Evolutionary conservation across 2,888 invertebrate species (phyloP), one percentile per base, ranked within the genome.

Genomic region (Pyrrhosoma nymphula): DNA sequence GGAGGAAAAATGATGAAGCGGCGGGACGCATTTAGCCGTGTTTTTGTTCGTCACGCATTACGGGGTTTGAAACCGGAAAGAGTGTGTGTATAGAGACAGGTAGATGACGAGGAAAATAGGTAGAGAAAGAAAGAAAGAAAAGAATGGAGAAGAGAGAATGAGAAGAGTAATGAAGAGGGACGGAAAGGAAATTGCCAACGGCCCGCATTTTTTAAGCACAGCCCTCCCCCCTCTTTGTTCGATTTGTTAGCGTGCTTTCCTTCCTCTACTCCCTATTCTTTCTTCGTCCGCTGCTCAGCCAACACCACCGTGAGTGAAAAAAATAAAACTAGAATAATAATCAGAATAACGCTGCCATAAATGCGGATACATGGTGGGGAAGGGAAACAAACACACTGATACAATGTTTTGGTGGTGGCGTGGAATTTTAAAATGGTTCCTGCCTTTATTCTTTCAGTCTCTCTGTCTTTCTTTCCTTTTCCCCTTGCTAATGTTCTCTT

Each of bases 391-490:
- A 8, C 8, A 47, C 47, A 47, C 47, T 4, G 4, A 8, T 8
- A 47, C 69, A n/a, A 26, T 69, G 60, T 47, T 47, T 69, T 26
- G 69, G 23, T n/a, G 26, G 69, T 26, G 69, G 69, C 69, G 69
- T 12, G 69, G 69, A 69, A 69, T 69, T 69, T 69, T 69, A 69
- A 69, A 69, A 69, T 69, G 69, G n/a, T 69, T 69, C 69, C 69
- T 26, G 26, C n/a, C 8, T 69, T 69, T 69, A 26, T 69, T 23
- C 47, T 47, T 47, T 47, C 47, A 47, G 47, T 2, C 47, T 47
- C 8, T 47, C 47, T 26, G 3, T 69, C n/a, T n/a, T 12, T 26
- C 60, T 60, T 60, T 60, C 16, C 60, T 10, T 60, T 2, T 18
- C 60, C 60, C 60, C 12, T 69, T 69, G 8, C 8, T 8, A 47